Conservation (phyloP, 2,113 vertebrate genomes). For the Capreolus pygargus region DNA sequence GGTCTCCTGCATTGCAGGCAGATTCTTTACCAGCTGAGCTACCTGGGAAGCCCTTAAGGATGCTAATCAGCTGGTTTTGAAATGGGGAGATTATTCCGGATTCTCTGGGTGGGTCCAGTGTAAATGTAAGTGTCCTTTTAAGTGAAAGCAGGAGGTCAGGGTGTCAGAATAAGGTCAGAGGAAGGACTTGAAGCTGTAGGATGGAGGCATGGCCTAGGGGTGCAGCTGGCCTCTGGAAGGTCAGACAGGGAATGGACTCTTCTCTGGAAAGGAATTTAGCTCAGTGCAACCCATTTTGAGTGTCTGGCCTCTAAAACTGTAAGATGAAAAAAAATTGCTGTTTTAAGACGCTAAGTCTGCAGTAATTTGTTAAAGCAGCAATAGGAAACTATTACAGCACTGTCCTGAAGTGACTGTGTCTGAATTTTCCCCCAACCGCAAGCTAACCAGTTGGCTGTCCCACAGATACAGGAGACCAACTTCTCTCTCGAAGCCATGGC, state of each 20-base stretch:
- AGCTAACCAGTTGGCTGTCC: not conserved
- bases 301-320: not conserved
- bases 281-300: not conserved
- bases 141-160: not conserved
- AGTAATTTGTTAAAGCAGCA: not conserved
- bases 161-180: not conserved
- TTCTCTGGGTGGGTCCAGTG: not conserved
- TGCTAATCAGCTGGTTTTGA: not conserved
- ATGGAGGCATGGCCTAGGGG: rapidly evolving
- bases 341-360: not conserved
- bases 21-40: not conserved
- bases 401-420: not conserved
- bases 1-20: not conserved
- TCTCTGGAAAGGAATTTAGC: not conserved
- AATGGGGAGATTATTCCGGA: not conserved
- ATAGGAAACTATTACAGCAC: not conserved
- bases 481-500: not conserved
- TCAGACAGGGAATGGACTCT: not conserved
- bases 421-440: not conserved
- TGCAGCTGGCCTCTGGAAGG: not conserved
- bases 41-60: not conserved
- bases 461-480: not conserved
- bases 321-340: not conserved
- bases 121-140: not conserved
- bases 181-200: not conserved